Evolutionary conservation across 53 echinoderm and acorn worm genomes (phyloP), one percentile per base, ranked within the genome.

Genomic region (Henricia sp.): DNA sequence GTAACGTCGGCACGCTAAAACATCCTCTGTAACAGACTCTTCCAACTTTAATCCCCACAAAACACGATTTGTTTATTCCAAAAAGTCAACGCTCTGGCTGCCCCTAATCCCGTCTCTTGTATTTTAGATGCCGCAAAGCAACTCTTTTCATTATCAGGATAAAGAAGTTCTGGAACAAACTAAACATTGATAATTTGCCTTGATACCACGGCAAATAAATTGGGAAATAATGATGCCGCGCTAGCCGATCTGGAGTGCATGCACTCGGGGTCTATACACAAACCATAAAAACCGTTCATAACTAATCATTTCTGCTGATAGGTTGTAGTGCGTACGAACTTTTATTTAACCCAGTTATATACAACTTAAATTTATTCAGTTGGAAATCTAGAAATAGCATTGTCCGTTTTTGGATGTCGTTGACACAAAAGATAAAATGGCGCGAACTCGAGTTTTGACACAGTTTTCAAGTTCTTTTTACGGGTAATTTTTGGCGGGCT

Each of bases 1-100:
- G 80, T 80, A 64, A 80, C 80, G 64, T 57, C 80, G 42, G 48
- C 80, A 44, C 34, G 80, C 46, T 80, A 62, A 62, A 80, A 41
- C 52, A n/a, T n/a, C n/a, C n/a, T n/a, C n/a, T n/a, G n/a, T n/a
- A n/a, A n/a, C n/a, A n/a, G n/a, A n/a, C n/a, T n/a, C n/a, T n/a
- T n/a, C n/a, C n/a, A n/a, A n/a, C n/a, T n/a, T n/a, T n/a, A n/a
- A 1, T 67, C 29, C 16, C 46, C 46, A 1, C n/a, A 3, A 67
- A 67, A 38, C 67, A n/a, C n/a, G n/a, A n/a, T n/a, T n/a, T n/a
- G n/a, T 67, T 38, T 67, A 4, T 67, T 1, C 58, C 29, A 3
- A 17, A 53, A 25, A 21, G 26, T 60, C 13, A 32, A 16, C 13
- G 13, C n/a, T n/a, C n/a, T n/a, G n/a, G n/a, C n/a, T n/a, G n/a